These are phyloP conservation scores for Halocynthia roretzi DNA, from an alignment of 23 tunicate genomes.

Conservation along the genomic window DNA sequence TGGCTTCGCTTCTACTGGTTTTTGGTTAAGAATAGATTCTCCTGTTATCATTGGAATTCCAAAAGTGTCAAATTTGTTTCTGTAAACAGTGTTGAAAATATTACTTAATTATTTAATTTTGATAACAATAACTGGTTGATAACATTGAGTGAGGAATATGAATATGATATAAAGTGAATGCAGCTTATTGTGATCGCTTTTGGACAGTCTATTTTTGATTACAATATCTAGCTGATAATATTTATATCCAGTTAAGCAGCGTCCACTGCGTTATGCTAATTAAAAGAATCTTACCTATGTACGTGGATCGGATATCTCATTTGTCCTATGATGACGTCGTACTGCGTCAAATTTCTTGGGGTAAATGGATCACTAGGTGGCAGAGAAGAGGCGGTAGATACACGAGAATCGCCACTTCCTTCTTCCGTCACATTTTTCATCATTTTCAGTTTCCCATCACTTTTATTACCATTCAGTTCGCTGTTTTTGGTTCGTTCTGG, in stretches of 20 bases:
- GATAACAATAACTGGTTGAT: too few relatives aligned
- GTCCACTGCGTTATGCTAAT: neutral
- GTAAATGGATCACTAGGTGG: constrained; percentile 14
- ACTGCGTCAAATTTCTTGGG: constrained; percentile 10
- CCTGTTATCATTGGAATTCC: constrained; percentile 16
- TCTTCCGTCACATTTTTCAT: too few relatives aligned
- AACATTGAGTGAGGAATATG: too few relatives aligned
- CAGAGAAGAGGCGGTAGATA: neutral
- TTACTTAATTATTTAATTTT: too few relatives aligned
- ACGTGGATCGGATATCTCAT: constrained; percentile 11
- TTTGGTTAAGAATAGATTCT: constrained; percentile 20
- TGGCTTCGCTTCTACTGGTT: constrained; percentile 1
- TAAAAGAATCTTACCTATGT: constrained; percentile 14
- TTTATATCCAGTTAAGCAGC: neutral
- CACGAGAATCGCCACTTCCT: neutral
- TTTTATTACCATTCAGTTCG: too few relatives aligned
- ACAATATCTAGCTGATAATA: too few relatives aligned
- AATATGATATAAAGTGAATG: too few relatives aligned
- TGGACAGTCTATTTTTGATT: too few relatives aligned
- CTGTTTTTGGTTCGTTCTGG: too few relatives aligned
- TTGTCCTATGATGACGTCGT: constrained; percentile 14
- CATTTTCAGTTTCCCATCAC: too few relatives aligned
- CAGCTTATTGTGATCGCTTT: too few relatives aligned
- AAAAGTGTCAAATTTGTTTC: neutral
- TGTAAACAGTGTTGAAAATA: neutral